Evolutionary conservation across 1,140 invertebrate species (phyloP), one percentile per base, ranked within the genome.

Genomic region (Rhagoletis pomonella): DNA sequence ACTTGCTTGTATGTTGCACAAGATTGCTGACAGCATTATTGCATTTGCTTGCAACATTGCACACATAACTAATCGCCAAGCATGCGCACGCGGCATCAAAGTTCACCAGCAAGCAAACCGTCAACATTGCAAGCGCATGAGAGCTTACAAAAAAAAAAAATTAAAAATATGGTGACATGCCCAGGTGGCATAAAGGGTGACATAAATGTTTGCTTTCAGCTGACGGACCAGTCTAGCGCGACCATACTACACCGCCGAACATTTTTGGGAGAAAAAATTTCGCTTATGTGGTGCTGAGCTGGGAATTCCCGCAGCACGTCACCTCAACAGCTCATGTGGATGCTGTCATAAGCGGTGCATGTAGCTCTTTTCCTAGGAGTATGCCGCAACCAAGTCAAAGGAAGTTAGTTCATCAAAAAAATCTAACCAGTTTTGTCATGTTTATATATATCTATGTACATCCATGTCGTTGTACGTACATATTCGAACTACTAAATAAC

Each of bases 161-260:
- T 10, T 1, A 62, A 62, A 62, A 17, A 62, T 4, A 58, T 55
- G 50, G 50, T 10, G 29, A 7, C 50, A 62, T n/a, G 42, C 67
- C 4, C 67, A 73, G 67, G 47, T n/a, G 47, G 73, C 73, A 81
- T 47, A 17, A 7, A 5, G 73, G n/a, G 39, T 81, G 73, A 81
- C 73, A 81, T 55, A 55, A 81, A 81, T 81, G 73, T n/a, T 29
- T 81, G 47, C 73, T n/a, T 29, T 55, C 73, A 55, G 7, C 50
- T 55, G 47, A 55, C 17, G 9, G 17, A 55, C 4, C 14, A 81
- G 55, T 55, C 4, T 17, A 62, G 17, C 2, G n/a, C 3, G 5
- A 55, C 50, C 19, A 47, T 47, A 81, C 73, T 81, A 3, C 44
- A 47, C 6, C 19, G 47, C n/a, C 73, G 44, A 29, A 29, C 29